Conservation (phyloP, 2,113 vertebrate species). For the Dissostichus mawsoni region DNA sequence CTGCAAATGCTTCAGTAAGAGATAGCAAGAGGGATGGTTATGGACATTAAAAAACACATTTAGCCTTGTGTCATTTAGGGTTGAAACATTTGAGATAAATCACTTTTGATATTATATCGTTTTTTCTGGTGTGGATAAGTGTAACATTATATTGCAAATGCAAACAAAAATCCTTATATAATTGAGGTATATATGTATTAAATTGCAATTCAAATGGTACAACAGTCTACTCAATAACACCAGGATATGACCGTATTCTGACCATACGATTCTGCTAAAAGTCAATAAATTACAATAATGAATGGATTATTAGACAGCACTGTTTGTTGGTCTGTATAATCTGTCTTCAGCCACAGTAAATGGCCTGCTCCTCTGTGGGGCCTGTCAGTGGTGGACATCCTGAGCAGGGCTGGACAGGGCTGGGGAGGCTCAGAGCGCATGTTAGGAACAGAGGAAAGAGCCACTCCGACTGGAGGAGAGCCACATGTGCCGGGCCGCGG, state of each 20-base stretch:
- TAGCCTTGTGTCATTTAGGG: not conserved
- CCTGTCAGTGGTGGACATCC: slow-evolving; percentile 23
- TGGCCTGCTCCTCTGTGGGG: not conserved
- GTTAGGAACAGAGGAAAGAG: slow-evolving; percentile 71
- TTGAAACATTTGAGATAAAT: not conserved
- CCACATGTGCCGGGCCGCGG: slow-evolving; percentile 62
- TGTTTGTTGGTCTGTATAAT: not conserved
- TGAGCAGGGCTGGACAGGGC: slow-evolving; percentile 45
- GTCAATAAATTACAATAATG: not conserved
- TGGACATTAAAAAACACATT: not conserved
- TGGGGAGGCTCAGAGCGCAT: slow-evolving; percentile 63
- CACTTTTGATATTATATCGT: too few relatives aligned
- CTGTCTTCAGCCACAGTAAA: not conserved
- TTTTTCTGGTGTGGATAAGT: too few relatives aligned
- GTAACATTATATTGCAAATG: not conserved
- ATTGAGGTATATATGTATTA: not conserved
- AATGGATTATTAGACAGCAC: not conserved
- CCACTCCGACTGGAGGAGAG: slow-evolving; percentile 58
- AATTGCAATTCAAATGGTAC: not conserved
- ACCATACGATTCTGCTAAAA: not conserved
- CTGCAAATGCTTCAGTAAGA: not conserved
- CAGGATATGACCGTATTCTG: not conserved
- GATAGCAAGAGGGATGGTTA: not conserved
- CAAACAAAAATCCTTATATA: not conserved
- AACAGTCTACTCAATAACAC: not conserved